Base-by-base conservation (phyloP, 1,140 invertebrate species). In the Papilio glaucus region DNA sequence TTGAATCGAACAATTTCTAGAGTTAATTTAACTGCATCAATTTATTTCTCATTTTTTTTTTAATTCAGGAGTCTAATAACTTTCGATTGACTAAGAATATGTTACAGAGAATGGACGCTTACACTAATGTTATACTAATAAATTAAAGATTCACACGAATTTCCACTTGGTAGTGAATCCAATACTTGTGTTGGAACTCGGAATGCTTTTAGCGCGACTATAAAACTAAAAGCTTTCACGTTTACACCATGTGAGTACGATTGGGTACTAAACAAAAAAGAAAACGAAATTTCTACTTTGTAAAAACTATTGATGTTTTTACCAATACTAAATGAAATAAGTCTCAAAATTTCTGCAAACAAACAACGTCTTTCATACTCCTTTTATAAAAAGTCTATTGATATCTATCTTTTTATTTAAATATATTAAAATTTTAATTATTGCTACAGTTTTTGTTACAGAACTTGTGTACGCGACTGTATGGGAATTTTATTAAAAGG, bases 401-500 rank as follows among this genome's bases (percentile, higher is more conserved):
- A 15, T n/a, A 29, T 37, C 26, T 15, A 13, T 10, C 33, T 63
- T 37, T 62, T 63, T 39, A n/a, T 4, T 33, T 38, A 37, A 38
- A n/a, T n/a, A n/a, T 26, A 13, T 12, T 9, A 13, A 60, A 26
- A 12, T 4, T 62, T 29, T 10, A 4, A 26, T 37, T 33, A 15
- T n/a, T 13, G n/a, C 26, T 15, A 13, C 4, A 62, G 37, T 39
- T 63, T 65, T 41, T 13, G 4, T 38, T 39, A 38, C n/a, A 69
- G 29, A 13, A 53, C 42, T 69, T 69, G 15, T 49, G 67, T 37
- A 15, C 29, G n/a, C 29, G 67, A 69, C 15, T 69, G 67, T 69
- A 53, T 69, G 67, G 42, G 67, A 69, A 53, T 53, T 18, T 24
- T 53, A 49, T 8, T 69, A 42, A 69, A 69, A 69, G 67, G 42